Conservation (phyloP, 2,113 vertebrate genomes). For the Eurystomus gularis region DNA sequence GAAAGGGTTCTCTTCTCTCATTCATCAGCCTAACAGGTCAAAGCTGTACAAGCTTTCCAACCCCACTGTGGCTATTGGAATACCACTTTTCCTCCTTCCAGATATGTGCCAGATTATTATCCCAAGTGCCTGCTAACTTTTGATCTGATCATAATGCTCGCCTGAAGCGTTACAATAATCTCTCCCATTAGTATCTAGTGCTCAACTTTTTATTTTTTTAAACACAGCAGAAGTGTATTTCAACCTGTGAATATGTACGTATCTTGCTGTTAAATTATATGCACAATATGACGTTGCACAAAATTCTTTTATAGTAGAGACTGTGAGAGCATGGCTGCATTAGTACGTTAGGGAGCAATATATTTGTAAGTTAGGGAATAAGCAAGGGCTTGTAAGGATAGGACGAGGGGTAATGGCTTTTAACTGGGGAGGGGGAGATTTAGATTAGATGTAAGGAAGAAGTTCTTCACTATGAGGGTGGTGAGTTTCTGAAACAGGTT, state of each 20-base stretch:
- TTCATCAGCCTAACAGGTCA: not conserved
- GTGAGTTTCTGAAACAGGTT: too few relatives aligned
- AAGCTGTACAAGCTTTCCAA: not conserved
- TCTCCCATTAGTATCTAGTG: not conserved
- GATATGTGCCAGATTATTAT: not conserved
- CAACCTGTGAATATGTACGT: not conserved
- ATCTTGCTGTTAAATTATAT: not conserved
- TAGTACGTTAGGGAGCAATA: not conserved
- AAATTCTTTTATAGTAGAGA: not conserved
- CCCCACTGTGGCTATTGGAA: not conserved
- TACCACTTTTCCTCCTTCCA: not conserved
- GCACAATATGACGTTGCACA: not conserved
- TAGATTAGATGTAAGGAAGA: too few relatives aligned
- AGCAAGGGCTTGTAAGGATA: too few relatives aligned
- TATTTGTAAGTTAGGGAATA: too few relatives aligned
- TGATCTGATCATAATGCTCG: rapidly evolving
- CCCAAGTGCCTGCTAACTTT: not conserved
- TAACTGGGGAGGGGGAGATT: too few relatives aligned
- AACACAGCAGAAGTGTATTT: not conserved
- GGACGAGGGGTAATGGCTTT: too few relatives aligned
- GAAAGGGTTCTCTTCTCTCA: not conserved
- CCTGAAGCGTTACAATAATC: not conserved
- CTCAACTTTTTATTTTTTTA: not conserved
- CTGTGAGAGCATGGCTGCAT: not conserved
- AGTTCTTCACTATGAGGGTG: too few relatives aligned